Evolutionary conservation across 2,113 vertebrate genomes (phyloP), one percentile per base, ranked within the genome.

Genomic region (Circaetus cinerascens): DNA sequence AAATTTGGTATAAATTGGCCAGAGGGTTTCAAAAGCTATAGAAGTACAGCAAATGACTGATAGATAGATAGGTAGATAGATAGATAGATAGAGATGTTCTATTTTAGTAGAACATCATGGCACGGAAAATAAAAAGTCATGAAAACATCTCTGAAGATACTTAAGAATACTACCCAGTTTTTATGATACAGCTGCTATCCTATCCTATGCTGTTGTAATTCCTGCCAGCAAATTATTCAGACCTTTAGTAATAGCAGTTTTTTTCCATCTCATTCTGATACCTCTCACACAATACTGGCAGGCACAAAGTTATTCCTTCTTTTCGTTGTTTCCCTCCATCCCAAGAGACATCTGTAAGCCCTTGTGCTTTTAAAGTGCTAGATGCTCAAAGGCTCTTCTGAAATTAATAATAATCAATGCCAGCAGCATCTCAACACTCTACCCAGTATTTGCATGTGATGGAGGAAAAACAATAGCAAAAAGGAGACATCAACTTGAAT

Each of bases 351-450:
- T 96, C 92, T 97, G 88, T 86, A 87, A 97, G 51, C 57, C 83
- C 66, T 93, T 86, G 50, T 86, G 90, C 84, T 97, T 95, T 95
- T 91, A 60, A 86, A 96, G 95, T 76, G 53, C 62, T 93, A 95
- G 80, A 93, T 95, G 90, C 93, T 95, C 94, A 96, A 96, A 94
- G 93, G 68, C 95, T 96, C 69, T 93, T 96, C 82, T 96, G 95
- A 96, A 97, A 96, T 90, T 92, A 96, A 96, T 95, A 97, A 96
- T 93, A 92, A 96, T 87, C 82, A 96, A 81, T 96, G 95, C 95
- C 97, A 97, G 80, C 95, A 97, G 86, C 96, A 95, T 96, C 96
- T 97, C 95, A 97, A 94, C 93, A 96, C 95, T 50, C 92, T 87
- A 71, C 63, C 79, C 94, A 96, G 86, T 89, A 88, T 95, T 97